phyloP scores from a whole-genome alignment of 2,113 vertebrate genomes.

The Elaphurus davidianus region DNA sequence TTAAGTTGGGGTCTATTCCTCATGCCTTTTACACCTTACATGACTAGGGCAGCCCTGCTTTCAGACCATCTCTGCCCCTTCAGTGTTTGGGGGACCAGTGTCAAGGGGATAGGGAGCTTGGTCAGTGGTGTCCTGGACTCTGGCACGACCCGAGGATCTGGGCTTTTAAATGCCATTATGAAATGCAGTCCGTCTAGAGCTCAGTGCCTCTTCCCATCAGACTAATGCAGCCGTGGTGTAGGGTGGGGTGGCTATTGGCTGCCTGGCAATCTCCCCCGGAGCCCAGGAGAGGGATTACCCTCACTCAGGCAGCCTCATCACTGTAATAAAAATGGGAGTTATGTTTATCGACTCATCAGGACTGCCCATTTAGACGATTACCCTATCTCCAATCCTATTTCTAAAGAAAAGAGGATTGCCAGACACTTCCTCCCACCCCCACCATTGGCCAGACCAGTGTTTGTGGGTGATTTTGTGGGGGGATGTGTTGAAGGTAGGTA shows the following conservation, averaged over 20 bases:
- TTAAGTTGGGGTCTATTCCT: neutral
- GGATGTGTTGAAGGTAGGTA: conserved; percentile 7
- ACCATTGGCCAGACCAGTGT: conserved; percentile 71
- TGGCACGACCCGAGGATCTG: neutral
- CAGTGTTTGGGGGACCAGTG: neutral
- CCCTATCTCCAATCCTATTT: conserved; percentile 85
- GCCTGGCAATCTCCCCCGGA: conserved; percentile 67
- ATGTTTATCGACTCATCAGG: conserved; percentile 78
- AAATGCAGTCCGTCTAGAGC: conserved; percentile 63
- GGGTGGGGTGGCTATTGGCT: conserved; percentile 66
- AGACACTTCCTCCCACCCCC: conserved; percentile 55
- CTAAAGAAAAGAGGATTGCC: conserved; percentile 85
- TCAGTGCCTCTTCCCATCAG: conserved; percentile 78
- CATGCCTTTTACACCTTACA: neutral
- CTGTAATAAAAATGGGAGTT: conserved; percentile 80
- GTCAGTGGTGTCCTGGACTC: neutral
- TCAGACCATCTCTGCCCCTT: neutral
- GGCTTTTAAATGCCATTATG: conserved; percentile 72
- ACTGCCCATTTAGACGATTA: conserved; percentile 85
- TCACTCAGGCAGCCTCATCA: conserved; percentile 77
- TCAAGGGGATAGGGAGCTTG: neutral
- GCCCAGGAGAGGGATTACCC: conserved; percentile 80
- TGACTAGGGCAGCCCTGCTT: neutral
- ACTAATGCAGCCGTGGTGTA: conserved; percentile 74
- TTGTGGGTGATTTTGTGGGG: conserved; percentile 1